Base-by-base conservation (phyloP, 92 coral and sea anemone species). In the Bergia sp. region DNA sequence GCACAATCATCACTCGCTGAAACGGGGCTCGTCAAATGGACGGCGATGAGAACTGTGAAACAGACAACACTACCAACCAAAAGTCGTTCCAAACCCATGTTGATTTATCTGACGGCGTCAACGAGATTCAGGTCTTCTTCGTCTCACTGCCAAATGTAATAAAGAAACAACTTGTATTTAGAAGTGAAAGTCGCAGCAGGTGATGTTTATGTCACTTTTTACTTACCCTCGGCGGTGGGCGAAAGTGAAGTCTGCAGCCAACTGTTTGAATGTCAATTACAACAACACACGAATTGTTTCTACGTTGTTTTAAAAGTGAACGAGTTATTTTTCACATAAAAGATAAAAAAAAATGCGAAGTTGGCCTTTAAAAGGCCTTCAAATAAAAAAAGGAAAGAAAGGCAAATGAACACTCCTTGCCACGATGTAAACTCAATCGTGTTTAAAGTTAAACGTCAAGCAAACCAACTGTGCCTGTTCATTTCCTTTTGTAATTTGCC, bases 11-110 rank as follows among this genome's bases (percentile, higher is more conserved):
- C 91, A 23, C 81, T 87, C 6, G 90, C 98, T 40, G 96, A 93
- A 53, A 89, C 93, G 12, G 98, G 93, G n/a, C 86, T 81, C 36
- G 92, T 91, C 92, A 93, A 89, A 89, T 87, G 88, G 69, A 89
- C 90, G 84, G 72, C 57, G 42, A 88, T 66, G 23, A 76, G 58
- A 77, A 92, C 47, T 1, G 82, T 87, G 85, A 92, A 90, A 88
- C 89, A 82, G 42, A 90, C 72, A 23, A 88, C 41, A 86, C 86
- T 85, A 71, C 78, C 73, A 40, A 80, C 81, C 29, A 88, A 45
- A 21, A 82, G 66, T 64, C 89, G 69, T 71, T 71, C 87, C 79
- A 67, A 67, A 29, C 40, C 45, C 53, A 65, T 45, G 20, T 6
- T 53, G 8, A 50, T 79, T 79, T 43, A 37, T 38, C 77, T 3